A percentile compares a stretch with the other conserved stretches of the same genome.
These are phyloP conservation scores for Hyla sarda DNA, from an alignment of 2,113 vertebrate species.

Conservation along the genomic window DNA sequence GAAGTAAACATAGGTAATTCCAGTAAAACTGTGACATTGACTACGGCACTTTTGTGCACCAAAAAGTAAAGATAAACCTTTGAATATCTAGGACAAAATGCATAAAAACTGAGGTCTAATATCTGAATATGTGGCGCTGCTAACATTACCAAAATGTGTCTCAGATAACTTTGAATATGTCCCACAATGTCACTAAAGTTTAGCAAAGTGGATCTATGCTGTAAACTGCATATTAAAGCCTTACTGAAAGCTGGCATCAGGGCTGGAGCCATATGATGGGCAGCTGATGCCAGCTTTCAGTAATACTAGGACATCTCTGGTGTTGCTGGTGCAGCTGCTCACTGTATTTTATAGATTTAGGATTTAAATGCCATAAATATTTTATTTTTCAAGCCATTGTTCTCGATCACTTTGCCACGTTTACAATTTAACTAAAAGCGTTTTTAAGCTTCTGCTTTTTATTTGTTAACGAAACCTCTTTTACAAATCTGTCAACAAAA, in stretches of 20 bases:
- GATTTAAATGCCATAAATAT: not conserved
- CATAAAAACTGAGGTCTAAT: no score
- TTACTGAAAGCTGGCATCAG: no score
- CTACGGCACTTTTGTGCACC: no score
- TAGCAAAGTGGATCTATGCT: not conserved
- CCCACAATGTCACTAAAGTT: no score
- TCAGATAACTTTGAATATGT: no score
- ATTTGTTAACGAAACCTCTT: constrained; percentile 9
- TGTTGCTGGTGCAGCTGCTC: not conserved
- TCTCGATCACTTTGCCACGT: not conserved
- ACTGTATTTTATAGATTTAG: not conserved
- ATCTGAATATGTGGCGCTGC: no score
- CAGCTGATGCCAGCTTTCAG: not conserved
- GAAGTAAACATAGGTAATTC: no score
- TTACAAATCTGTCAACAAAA: constrained; percentile 25
- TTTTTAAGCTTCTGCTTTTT: not conserved
- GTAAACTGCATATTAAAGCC: not conserved
- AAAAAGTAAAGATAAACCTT: no score
- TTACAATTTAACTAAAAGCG: not conserved
- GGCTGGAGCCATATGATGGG: no score
- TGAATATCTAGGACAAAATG: no score
- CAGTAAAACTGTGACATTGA: no score
- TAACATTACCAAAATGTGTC: no score
- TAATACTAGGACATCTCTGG: not conserved
- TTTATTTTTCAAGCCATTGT: not conserved